phyloP scores from a whole-genome alignment of 2,797 vertebrate genomes.

The Amblyopsis hoosieri region DNA sequence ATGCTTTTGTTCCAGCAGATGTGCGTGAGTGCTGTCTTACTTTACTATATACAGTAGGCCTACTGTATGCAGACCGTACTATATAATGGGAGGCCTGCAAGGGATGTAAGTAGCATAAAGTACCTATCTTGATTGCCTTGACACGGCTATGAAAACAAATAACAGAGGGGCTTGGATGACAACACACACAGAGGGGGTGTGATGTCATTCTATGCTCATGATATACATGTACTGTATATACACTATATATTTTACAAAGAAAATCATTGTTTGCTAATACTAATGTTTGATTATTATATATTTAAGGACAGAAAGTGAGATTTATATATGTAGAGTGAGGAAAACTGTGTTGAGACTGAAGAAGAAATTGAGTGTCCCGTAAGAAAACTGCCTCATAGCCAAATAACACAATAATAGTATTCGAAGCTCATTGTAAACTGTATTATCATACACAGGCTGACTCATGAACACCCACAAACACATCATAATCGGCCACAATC shows the following conservation, averaged over 20 bases:
- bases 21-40: too few species aligned
- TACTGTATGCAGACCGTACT: too few species aligned
- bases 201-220: too few species aligned
- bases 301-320: slow-evolving; percentile 17
- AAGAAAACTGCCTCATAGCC: background rate
- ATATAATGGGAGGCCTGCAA: background rate
- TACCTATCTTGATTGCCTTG: too few species aligned
- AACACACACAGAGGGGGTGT: too few species aligned
- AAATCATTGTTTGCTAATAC: too few species aligned
- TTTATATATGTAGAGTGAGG: slow-evolving; percentile 30
- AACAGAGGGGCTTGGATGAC: background rate
- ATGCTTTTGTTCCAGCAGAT: background rate
- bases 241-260: too few species aligned
- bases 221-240: too few species aligned
- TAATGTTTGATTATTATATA: too few species aligned
- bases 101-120: slow-evolving; percentile 2
- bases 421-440: too few species aligned
- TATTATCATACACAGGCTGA: background rate
- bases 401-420: too few species aligned
- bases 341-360: slow-evolving; percentile 49
- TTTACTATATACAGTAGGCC: too few species aligned
- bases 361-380: slow-evolving; percentile 25
- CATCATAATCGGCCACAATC: background rate
- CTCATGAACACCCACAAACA: slow-evolving; percentile 1
- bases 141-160: background rate